Conservation (phyloP, 2,797 vertebrate genomes). For the Hydrocynus forskahlii region DNA sequence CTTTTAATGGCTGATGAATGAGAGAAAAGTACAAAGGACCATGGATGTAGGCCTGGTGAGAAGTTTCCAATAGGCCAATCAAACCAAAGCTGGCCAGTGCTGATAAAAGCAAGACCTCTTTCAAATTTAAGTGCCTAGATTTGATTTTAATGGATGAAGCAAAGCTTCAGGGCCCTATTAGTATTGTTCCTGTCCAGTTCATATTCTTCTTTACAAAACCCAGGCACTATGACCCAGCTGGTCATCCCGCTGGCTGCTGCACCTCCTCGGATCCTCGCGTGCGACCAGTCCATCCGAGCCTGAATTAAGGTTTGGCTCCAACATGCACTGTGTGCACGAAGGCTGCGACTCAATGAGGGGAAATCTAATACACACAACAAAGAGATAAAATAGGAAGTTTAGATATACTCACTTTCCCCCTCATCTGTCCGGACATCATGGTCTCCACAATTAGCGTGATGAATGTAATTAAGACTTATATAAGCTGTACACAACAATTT, state of each 20-base stretch:
- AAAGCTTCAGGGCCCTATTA: not conserved
- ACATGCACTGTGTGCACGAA: slow-evolving; percentile 43
- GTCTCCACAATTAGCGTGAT: not conserved
- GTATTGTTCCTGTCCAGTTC: not conserved
- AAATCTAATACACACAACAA: slow-evolving; percentile 49
- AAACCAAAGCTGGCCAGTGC: too few species aligned
- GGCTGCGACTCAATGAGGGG: slow-evolving; percentile 47
- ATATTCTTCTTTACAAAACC: not conserved
- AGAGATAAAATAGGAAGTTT: slow-evolving; percentile 41
- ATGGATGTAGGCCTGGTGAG: too few species aligned
- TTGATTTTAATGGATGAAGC: not conserved
- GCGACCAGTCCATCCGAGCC: slow-evolving; percentile 57
- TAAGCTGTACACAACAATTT: not conserved
- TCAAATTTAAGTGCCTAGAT: too few species aligned
- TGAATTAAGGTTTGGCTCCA: slow-evolving; percentile 56
- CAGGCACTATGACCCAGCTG: slow-evolving; percentile 60
- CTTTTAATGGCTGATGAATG: too few species aligned
- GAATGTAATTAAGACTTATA: slow-evolving; percentile 21
- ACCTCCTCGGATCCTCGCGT: slow-evolving; percentile 56
- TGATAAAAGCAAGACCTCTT: not conserved
- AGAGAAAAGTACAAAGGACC: too few species aligned
- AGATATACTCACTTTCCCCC: slow-evolving; percentile 30
- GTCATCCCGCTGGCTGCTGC: slow-evolving; percentile 31
- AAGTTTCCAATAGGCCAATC: not conserved
- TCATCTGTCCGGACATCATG: slow-evolving; percentile 37